Percentiles rank a stretch among this genome's conserved stretches.
These are phyloP conservation scores for Chrysopa pallens DNA, from an alignment of 1,140 invertebrate species.

Conservation along the genomic window DNA sequence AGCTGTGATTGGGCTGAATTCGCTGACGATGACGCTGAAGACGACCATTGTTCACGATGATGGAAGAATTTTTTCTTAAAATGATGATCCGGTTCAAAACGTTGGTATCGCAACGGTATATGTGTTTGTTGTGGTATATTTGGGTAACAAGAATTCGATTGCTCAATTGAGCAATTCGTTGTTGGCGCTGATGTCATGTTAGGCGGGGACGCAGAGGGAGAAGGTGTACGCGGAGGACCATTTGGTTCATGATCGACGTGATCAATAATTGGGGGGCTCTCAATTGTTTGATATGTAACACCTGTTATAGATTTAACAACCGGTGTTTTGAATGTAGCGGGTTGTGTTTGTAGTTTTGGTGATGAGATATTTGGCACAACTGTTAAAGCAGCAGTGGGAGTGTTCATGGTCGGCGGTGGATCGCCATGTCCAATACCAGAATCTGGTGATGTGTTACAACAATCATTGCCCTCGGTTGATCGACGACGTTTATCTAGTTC, in stretches of 20 bases:
- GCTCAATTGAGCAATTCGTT: conserved; percentile 9
- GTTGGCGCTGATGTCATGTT: conserved; percentile 6
- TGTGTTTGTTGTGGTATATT: conserved; percentile 42
- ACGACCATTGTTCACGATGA: conserved; percentile 39
- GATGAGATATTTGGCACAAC: conserved; percentile 14
- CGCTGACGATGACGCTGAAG: conserved; percentile 25
- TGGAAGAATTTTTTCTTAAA: conserved; percentile 63
- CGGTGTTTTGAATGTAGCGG: conserved; percentile 23
- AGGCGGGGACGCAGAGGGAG: conserved; percentile 36
- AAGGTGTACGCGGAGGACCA: conserved; percentile 46
- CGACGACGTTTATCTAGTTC: conserved; percentile 63
- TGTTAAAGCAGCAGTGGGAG: conserved; percentile 20
- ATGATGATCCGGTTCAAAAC: conserved; percentile 33
- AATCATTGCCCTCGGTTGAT: conserved; percentile 49
- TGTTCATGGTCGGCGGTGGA: conserved; percentile 29
- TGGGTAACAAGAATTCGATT: conserved; percentile 18
- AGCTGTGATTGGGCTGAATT: conserved; percentile 8
- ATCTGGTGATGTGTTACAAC: conserved; percentile 57
- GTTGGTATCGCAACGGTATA: conserved; percentile 29
- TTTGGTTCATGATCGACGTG: conserved; percentile 23
- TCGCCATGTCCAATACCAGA: conserved; percentile 55
- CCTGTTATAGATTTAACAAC: conserved; percentile 16
- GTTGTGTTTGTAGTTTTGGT: conserved; percentile 13
- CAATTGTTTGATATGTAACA: conserved; percentile 17
- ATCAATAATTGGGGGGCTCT: conserved; percentile 27